Evolutionary conservation across 2,888 invertebrate species (phyloP).

Genomic region (Cheilosia scutellata): DNA sequence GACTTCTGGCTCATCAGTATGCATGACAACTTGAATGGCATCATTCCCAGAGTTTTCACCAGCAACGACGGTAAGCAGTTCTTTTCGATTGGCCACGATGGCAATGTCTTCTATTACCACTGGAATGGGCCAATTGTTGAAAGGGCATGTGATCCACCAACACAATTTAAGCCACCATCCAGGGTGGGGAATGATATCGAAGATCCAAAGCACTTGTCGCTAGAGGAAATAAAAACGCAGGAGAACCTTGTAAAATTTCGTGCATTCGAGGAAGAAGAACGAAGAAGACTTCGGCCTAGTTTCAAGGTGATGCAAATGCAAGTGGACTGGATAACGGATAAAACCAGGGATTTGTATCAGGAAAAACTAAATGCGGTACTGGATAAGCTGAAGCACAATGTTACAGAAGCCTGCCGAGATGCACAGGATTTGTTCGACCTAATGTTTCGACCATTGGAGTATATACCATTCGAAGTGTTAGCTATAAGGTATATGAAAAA

Average conservation of each 20-base stretch:
- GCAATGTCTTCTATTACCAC: slow-evolving; percentile 90
- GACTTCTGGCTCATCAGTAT: slow-evolving; percentile 89
- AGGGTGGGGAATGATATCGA: slow-evolving; percentile 78
- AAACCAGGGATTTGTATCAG: slow-evolving; percentile 86
- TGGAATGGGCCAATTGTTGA: slow-evolving; percentile 83
- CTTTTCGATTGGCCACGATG: slow-evolving; percentile 89
- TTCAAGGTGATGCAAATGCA: slow-evolving; percentile 81
- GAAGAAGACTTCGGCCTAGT: slow-evolving; percentile 71
- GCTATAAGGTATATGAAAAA: slow-evolving; percentile 85
- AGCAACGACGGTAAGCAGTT: slow-evolving; percentile 86
- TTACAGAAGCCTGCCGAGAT: slow-evolving; percentile 88
- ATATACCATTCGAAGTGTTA: slow-evolving; percentile 87
- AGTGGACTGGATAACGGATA: slow-evolving; percentile 87
- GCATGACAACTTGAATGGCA: slow-evolving; percentile 90
- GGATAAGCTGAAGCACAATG: slow-evolving; percentile 88
- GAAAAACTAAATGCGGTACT: slow-evolving; percentile 87
- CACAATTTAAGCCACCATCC: slow-evolving; percentile 59
- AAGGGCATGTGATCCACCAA: not conserved
- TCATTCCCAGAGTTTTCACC: slow-evolving; percentile 87
- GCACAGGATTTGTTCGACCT: slow-evolving; percentile 87
- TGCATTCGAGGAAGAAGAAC: slow-evolving; percentile 78
- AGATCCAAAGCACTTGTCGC: slow-evolving; percentile 80
- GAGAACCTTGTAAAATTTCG: slow-evolving; percentile 85
- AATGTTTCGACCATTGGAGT: slow-evolving; percentile 88
- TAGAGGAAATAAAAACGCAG: slow-evolving; percentile 89